Percentiles rank a stretch among this genome's conserved stretches.
Evolutionary conservation across 2,797 vertebrate species (phyloP).

Genomic region (Salarias fasciatus): DNA sequence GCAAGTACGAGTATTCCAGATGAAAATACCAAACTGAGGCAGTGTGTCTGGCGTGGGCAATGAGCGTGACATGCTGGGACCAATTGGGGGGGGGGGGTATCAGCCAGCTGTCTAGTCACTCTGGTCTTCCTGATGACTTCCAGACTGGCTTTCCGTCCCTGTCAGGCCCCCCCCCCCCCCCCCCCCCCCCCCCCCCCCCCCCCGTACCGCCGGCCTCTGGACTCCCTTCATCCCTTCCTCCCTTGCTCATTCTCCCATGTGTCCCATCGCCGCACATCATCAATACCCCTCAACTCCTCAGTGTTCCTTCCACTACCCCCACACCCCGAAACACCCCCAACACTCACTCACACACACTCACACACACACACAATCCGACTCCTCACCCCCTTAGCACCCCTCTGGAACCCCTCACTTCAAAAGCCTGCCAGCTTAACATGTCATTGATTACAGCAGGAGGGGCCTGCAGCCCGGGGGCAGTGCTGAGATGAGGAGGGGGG

Average conservation of each 20-base stretch:
- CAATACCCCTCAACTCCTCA: conserved; percentile 70
- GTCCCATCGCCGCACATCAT: conserved; percentile 75
- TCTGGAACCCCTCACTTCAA: conserved; percentile 71
- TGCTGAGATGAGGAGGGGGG: not conserved
- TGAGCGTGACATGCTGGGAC: conserved; percentile 48
- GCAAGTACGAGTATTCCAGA: too few species aligned
- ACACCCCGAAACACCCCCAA: not conserved
- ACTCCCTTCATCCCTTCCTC: conserved; percentile 47
- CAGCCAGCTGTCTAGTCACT: conserved; percentile 12
- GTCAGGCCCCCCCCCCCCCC: conserved; percentile 26
- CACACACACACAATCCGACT: not conserved
- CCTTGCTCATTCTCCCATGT: conserved; percentile 52
- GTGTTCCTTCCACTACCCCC: conserved; percentile 20
- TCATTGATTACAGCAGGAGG: conserved; percentile 74
- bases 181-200: conserved; percentile 16
- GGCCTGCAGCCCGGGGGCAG: conserved; percentile 37
- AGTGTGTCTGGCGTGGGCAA: conserved; percentile 12
- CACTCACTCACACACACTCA: not conserved
- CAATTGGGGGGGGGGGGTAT: conserved; percentile 41
- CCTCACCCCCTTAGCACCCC: conserved; percentile 47
- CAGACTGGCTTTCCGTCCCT: conserved; percentile 65
- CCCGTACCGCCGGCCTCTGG: conserved; percentile 27
- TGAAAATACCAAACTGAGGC: not conserved
- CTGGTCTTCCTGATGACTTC: conserved; percentile 62
- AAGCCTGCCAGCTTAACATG: conserved; percentile 75